Percentiles rank a stretch among this genome's conserved stretches.
Conservation (phyloP, 2,113 vertebrate species). For the Benitochromis conjunctus region DNA sequence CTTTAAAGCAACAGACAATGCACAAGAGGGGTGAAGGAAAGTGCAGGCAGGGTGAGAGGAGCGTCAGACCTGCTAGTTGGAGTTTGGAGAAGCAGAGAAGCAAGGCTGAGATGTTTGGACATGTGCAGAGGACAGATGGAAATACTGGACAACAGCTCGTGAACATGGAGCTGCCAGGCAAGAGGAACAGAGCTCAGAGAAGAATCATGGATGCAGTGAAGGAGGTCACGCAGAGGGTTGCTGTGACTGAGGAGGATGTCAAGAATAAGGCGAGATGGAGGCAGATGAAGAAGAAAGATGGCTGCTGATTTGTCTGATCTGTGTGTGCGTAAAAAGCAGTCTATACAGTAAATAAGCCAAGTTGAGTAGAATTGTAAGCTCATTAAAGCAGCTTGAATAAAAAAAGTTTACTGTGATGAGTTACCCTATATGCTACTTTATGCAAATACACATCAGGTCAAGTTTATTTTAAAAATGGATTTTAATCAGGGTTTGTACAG, state of each 20-base stretch:
- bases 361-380: neutral
- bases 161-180: neutral
- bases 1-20: neutral
- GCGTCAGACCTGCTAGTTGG: neutral
- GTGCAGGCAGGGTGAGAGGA: neutral
- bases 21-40: neutral
- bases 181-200: neutral
- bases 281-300: neutral
- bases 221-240: neutral
- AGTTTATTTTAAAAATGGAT: neutral
- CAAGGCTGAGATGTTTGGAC: neutral
- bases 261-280: neutral
- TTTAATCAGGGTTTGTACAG: neutral
- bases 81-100: neutral
- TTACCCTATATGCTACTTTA: neutral
- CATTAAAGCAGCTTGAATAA: neutral
- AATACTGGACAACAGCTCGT: neutral
- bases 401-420: neutral
- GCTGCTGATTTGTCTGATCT: neutral
- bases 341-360: neutral
- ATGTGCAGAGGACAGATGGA: neutral
- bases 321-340: fast-evolving
- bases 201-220: neutral
- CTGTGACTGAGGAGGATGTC: neutral
- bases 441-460: neutral